Evolutionary conservation across 2,888 invertebrate species (phyloP).

Genomic region (Trissolcus brochymenae): DNA sequence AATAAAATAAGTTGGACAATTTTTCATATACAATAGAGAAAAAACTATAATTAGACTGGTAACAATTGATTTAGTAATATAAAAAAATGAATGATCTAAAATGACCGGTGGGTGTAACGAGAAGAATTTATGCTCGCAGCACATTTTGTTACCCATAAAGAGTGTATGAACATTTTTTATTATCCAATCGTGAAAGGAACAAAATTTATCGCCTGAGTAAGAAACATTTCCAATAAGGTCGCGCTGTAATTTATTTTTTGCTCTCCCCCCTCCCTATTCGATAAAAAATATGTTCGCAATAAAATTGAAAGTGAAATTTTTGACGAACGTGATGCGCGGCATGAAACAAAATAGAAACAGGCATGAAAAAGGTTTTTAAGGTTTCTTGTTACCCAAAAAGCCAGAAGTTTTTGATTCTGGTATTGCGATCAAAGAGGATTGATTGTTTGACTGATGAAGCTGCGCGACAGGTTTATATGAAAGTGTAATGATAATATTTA

Average conservation of each 20-base stretch:
- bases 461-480: not conserved
- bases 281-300: conserved; percentile 10
- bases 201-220: conserved; percentile 44
- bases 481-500: conserved; percentile 9
- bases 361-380: not conserved
- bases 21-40: no score
- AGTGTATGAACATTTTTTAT: conserved; percentile 23
- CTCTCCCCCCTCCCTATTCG: not conserved
- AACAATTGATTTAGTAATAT: no score
- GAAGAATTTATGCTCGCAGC: conserved; percentile 33
- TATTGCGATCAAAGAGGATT: not conserved
- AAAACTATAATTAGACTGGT: no score
- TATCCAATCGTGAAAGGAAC: conserved; percentile 20
- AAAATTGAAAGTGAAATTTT: conserved; percentile 1
- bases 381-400: not conserved
- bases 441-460: not conserved
- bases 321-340: not conserved
- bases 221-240: conserved; percentile 41
- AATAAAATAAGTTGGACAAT: no score
- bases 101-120: conserved; percentile 2
- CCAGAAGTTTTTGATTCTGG: not conserved
- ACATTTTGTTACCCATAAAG: conserved; percentile 36
- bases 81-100: not conserved
- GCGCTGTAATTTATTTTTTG: conserved; percentile 14
- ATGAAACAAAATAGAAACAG: not conserved